Evolutionary conservation across 1,140 invertebrate species (phyloP), one percentile per base, ranked within the genome.

Genomic region (Drosophila lacteicornis): DNA sequence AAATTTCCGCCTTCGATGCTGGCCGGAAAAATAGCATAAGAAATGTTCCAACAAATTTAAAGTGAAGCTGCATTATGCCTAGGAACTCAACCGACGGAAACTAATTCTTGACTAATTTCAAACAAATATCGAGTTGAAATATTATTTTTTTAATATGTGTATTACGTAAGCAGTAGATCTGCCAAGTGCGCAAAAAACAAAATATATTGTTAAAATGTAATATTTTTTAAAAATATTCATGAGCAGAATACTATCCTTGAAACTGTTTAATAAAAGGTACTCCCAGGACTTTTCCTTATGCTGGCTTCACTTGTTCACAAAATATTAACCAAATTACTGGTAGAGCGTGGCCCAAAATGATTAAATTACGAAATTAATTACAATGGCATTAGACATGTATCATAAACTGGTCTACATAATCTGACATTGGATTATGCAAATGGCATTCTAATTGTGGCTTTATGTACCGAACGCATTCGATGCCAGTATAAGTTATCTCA

Each of bases 31-130:
- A 33, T 1, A 9, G 4, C 2, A 17, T 2, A 12, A 51, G 9
- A 33, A 11, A 30, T 2, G 4, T 4, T 51, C 27, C 1, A 30
- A 25, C 7, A 8, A 27, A 33, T 17, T 33, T 53, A 33, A 12
- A 53, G 49, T 53, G 19, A 53, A 9, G 12, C 50, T 19, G 7
- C 50, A 53, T 36, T 53, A 36, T 53, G n/a, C 11, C 9, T 53
- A 3, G 27, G n/a, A 53, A 53, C 27, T 36, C 9, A 17, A 17
- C 12, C 30, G 17, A 53, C 50, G 30, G 27, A 53, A 33, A 53
- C 30, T n/a, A 19, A 19, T 19, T 53, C n/a, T 51, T 33, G 50
- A 51, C 50, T 19, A 17, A 53, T 36, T 51, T 3, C 2, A 0
- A 25, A 25, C 4, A 25, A 25, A 25, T 25, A 25, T 3, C 0